phyloP scores from a whole-genome alignment of 2,888 invertebrate species.

The Argyresthia goedartella region DNA sequence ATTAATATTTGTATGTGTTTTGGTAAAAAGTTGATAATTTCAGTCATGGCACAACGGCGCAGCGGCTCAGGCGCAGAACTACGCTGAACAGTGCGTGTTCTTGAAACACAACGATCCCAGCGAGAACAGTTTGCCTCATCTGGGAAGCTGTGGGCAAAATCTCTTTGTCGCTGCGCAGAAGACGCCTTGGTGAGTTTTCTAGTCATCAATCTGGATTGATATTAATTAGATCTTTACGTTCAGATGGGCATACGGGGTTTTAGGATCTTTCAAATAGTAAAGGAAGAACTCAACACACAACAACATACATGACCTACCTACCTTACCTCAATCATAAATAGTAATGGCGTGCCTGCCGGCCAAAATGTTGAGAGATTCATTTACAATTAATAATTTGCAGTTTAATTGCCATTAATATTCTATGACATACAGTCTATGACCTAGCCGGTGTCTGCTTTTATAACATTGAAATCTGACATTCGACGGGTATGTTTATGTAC shows the following conservation, averaged over 20 bases:
- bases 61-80: constrained; percentile 79
- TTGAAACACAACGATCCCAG: constrained; percentile 77
- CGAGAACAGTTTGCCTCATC: constrained; percentile 75
- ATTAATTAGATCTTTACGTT: too few relatives aligned
- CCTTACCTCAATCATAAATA: too few relatives aligned
- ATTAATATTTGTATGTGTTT: too few relatives aligned
- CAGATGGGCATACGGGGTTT: too few relatives aligned
- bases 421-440: neutral
- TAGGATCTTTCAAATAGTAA: too few relatives aligned
- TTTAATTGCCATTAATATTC: too few relatives aligned
- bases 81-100: constrained; percentile 79
- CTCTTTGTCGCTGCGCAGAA: constrained; percentile 84
- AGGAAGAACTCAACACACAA: too few relatives aligned
- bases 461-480: neutral
- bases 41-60: constrained; percentile 82
- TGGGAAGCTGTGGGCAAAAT: constrained; percentile 85
- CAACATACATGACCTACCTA: too few relatives aligned
- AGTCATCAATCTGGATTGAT: neutral
- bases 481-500: neutral
- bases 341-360: too few relatives aligned
- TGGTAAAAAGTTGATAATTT: constrained; percentile 14
- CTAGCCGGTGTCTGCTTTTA: neutral
- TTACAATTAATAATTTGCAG: too few relatives aligned
- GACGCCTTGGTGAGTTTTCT: constrained; percentile 76
- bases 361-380: too few relatives aligned